Evolutionary conservation across 2,888 invertebrate species (phyloP), one percentile per base, ranked within the genome.

Genomic region (Pyrocoelia pectoralis): DNA sequence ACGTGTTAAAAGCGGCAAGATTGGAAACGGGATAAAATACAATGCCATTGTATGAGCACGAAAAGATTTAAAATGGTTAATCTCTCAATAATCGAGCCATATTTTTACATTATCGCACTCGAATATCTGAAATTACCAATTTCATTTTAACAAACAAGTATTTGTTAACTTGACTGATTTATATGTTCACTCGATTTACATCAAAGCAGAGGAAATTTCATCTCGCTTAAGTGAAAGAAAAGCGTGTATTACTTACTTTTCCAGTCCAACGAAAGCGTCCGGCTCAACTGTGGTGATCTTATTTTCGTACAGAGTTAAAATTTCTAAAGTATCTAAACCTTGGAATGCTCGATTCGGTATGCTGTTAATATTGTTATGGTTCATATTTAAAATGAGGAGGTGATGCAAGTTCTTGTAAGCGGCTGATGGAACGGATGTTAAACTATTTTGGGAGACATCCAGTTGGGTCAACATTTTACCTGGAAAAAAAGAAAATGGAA

Each of bases 391-490:
- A 70, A 94, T 94, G 68, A 94, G 86, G 66, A 95, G 86, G 75
- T 91, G 91, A 80, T 92, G 91, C 53, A 95, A 87, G 78, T 90
- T 91, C 70, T 88, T 88, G 74, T 94, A 87, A 1, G 95, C 93
- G 17, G 87, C 83, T 1, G 93, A 92, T 17, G 95, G 95, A 49
- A 95, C 93, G 46, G 87, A 86, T 67, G 87, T 88, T 74, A 95
- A 83, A 72, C 89, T 89, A 83, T 96, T 96, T 76, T 93, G 90
- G 0, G 94, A 94, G 48, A 95, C 89, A 79, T 95, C 95, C 76
- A 96, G 83, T 77, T 95, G 93, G 14, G 94, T 94, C 74, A 96
- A 83, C 79, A 91, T 92, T 82, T 92, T 92, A 70, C 94, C 94
- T 94, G 81, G 48, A 65, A 52, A n/a, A 49, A 54, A 54, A 13